Conservation (phyloP, 1,140 invertebrate genomes). For the Drosophila varians region DNA sequence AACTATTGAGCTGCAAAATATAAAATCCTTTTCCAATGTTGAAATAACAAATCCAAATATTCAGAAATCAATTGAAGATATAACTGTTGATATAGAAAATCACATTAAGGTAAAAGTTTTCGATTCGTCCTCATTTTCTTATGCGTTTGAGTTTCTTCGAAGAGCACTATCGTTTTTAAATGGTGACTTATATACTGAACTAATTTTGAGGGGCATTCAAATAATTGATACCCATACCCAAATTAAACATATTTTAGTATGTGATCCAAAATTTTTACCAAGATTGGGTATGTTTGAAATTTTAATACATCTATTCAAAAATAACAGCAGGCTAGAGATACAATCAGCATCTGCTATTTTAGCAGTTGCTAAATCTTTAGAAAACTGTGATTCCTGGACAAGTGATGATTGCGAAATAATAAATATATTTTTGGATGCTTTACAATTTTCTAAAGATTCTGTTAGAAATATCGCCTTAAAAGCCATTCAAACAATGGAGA, state of each 20-base stretch:
- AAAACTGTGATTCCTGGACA: slow-evolving; percentile 87
- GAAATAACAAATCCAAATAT: slow-evolving; percentile 90
- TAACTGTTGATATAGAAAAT: slow-evolving; percentile 45
- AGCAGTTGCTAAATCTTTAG: slow-evolving; percentile 89
- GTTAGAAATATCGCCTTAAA: slow-evolving; percentile 92
- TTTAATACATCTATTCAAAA: slow-evolving; percentile 91
- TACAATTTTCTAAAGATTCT: slow-evolving; percentile 88
- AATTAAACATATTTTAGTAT: slow-evolving; percentile 84
- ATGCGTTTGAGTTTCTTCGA: slow-evolving; percentile 92
- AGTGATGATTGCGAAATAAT: slow-evolving; percentile 89
- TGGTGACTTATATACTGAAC: slow-evolving; percentile 85
- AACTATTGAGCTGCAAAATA: slow-evolving; percentile 89
- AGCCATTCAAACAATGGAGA: slow-evolving; percentile 87
- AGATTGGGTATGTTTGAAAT: slow-evolving; percentile 91
- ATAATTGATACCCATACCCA: slow-evolving; percentile 88
- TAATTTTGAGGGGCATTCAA: slow-evolving; percentile 88
- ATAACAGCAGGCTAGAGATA: slow-evolving; percentile 89
- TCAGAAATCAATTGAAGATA: slow-evolving; percentile 23
- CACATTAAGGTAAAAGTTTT: slow-evolving; percentile 32
- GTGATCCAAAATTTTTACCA: slow-evolving; percentile 90
- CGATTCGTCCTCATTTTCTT: slow-evolving; percentile 90
- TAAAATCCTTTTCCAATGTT: slow-evolving; percentile 88
- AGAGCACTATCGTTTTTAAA: slow-evolving; percentile 85
- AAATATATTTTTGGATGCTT: slow-evolving; percentile 89
- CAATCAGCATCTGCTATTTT: slow-evolving; percentile 90